Evolutionary conservation across 1,140 invertebrate species (phyloP), one percentile per base, ranked within the genome.

Genomic region (Andrena cerasifolii): DNA sequence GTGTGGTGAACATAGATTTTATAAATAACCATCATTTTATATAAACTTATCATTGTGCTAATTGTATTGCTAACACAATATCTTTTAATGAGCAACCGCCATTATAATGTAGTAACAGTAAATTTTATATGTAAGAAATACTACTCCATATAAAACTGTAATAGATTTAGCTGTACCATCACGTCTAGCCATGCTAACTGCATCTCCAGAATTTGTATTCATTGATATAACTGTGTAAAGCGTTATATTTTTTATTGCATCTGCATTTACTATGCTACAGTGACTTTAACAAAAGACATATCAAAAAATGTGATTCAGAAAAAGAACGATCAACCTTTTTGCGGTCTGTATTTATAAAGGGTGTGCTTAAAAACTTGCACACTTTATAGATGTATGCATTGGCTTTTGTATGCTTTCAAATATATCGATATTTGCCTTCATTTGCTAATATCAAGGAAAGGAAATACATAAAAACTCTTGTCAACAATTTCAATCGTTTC

Each of bases 221-320:
- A 21, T 78, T 65, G 43, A 58, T 43, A 68, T 36, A 67, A 49
- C 49, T 43, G 3, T 40, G 0, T 26, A 36, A 31, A n/a, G 31
- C 28, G 1, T 65, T 63, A 53, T 12, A 56, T 18, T 68, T 61
- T 56, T 79, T 68, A 24, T 26, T 68, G 45, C 24, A 67, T 47
- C 65, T 66, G 5, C 24, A 4, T 62, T 33, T 51, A 73, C 10
- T 26, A 18, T 3, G 3, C 43, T 14, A 21, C 3, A 43, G 0
- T 58, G 33, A 49, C 6, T 58, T 72, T 12, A 24, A 40, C 24
- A 59, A 24, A 80, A 78, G 67, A 83, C 78, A 78, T 84, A 84
- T 83, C 80, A 84, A 49, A 8, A 70, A 63, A 70, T 78, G 40
- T 73, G 40, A 84, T 77, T 70, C 54, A 24, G 77, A 16, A 3